These are phyloP conservation scores for Chrysotoxum bicinctum DNA, from an alignment of 2,888 invertebrate genomes.

Conservation along the genomic window DNA sequence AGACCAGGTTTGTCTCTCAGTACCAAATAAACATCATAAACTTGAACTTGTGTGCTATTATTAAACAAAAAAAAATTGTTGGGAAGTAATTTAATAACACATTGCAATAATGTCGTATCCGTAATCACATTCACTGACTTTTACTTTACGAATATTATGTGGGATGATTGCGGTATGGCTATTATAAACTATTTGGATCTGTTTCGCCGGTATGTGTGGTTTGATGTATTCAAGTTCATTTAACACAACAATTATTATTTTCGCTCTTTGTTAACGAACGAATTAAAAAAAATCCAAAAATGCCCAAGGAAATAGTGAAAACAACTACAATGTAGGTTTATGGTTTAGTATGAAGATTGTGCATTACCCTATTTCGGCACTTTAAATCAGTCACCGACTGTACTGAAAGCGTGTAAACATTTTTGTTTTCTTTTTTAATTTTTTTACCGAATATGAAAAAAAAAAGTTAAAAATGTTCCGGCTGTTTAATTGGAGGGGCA, in stretches of 20 bases:
- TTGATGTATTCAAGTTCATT: slow-evolving; percentile 23
- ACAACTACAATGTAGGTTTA: neutral
- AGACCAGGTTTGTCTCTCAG: neutral
- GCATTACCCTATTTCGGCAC: neutral
- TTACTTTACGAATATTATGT: slow-evolving; percentile 7
- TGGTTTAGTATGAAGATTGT: neutral
- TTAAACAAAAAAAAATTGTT: neutral
- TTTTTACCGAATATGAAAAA: too few species aligned
- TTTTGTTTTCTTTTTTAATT: too few species aligned
- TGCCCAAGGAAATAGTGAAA: neutral
- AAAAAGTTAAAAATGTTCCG: too few species aligned
- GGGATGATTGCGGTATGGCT: neutral
- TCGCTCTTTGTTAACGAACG: slow-evolving; percentile 7
- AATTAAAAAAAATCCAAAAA: neutral
- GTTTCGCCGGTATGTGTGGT: slow-evolving; percentile 7
- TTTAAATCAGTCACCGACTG: too few species aligned
- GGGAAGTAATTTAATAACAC: slow-evolving; percentile 17
- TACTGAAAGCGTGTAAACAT: too few species aligned
- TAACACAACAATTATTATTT: slow-evolving; percentile 4
- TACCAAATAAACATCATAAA: neutral
- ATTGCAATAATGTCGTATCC: slow-evolving; percentile 24
- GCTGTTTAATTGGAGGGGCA: too few species aligned
- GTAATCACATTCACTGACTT: slow-evolving; percentile 8
- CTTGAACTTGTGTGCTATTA: slow-evolving; percentile 8
- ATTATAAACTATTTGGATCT: slow-evolving; percentile 4